Evolutionary conservation across 2,797 vertebrate genomes (phyloP).

Genomic region (Pipistrellus nathusii): DNA sequence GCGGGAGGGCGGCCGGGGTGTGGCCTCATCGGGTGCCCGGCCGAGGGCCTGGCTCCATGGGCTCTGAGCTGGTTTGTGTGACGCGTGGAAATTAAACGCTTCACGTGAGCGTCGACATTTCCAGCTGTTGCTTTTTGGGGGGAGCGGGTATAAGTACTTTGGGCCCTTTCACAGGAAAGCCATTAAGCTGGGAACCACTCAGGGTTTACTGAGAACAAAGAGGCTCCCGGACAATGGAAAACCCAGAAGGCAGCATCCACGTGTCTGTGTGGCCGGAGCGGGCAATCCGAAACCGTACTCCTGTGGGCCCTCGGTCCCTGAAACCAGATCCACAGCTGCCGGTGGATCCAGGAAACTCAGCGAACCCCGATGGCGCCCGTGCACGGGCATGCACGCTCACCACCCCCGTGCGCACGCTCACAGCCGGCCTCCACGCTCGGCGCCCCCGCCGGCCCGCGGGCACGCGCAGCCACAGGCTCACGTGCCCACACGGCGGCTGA

Average conservation of each 20-base stretch:
- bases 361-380: rapidly evolving
- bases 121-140: not conserved
- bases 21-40: rapidly evolving
- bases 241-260: not conserved
- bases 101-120: not conserved
- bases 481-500: not conserved
- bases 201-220: not conserved
- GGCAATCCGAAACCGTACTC: not conserved
- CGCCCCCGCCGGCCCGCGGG: not conserved
- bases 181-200: not conserved
- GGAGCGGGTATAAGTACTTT: not conserved
- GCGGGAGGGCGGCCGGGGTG: not conserved
- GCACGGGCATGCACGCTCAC: too few relatives aligned
- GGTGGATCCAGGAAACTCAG: not conserved
- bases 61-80: not conserved
- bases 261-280: not conserved
- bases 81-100: not conserved
- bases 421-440: not conserved
- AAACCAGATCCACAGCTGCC: not conserved
- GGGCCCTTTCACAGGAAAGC: not conserved
- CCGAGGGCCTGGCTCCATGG: not conserved
- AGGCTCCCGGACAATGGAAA: not conserved
- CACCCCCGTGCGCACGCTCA: not conserved
- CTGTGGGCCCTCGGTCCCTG: not conserved
- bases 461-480: not conserved